Evolutionary conservation across 2,888 invertebrate genomes (phyloP), one percentile per base, ranked within the genome.

Genomic region (Andrena dorsata): DNA sequence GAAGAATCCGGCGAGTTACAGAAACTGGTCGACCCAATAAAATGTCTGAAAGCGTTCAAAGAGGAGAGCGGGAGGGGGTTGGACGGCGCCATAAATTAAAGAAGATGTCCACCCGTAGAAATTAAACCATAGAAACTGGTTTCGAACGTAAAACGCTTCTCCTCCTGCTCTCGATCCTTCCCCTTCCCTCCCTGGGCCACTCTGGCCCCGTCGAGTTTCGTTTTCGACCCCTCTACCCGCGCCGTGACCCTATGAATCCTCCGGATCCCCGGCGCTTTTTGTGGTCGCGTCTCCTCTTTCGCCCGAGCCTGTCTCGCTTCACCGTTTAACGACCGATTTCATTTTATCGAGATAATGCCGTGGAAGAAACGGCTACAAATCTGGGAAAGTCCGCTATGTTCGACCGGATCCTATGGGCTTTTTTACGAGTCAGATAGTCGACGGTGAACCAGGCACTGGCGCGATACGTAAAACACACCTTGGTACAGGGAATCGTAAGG

Each of bases 71-170:
- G 66, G 81, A 76, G 69, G 78, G 78, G 80, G 78, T 85, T 83
- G 88, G 86, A 90, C 86, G 89, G 87, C 88, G 88, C 89, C 86
- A 91, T 92, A 92, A 93, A 93, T 92, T 92, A 92, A 90, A 86
- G 89, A 90, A 92, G 90, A 91, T 92, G 91, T 92, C 92, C 90
- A 89, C 90, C 91, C 88, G 91, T 91, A 91, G 91, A 93, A 92
- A 93, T 93, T 92, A 92, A 92, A 91, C 90, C 91, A 92, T 90
- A 91, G 89, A 90, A 92, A 92, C 93, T 92, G 92, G 92, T 93
- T 93, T 91, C 77, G 83, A 83, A 85, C 88, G 86, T 89, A 86
- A 89, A 90, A 89, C 86, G 85, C 86, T 86, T 77, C 69, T 76
- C 47, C 73, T 68, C 73, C 74, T 77, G 80, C 73, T 81, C 85